phyloP scores from a whole-genome alignment of 1,140 invertebrate species.

The Orius laevigatus region DNA sequence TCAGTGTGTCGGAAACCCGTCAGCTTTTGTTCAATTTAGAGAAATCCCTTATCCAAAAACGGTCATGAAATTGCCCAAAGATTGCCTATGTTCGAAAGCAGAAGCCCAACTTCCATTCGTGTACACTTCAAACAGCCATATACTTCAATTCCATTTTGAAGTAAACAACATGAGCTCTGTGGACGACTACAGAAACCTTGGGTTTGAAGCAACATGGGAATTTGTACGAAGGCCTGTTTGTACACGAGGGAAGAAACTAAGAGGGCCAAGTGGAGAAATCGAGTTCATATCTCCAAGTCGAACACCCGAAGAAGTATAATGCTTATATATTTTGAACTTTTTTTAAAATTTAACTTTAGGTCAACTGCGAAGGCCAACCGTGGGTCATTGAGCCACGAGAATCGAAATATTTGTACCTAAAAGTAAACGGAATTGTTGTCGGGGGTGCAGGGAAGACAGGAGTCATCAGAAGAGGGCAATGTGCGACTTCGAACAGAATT shows the following conservation, averaged over 20 bases:
- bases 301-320: slow-evolving; percentile 46
- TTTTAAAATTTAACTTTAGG: slow-evolving; percentile 33
- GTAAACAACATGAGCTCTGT: slow-evolving; percentile 63
- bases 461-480: slow-evolving; percentile 32
- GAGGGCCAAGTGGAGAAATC: slow-evolving; percentile 60
- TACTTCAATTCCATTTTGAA: slow-evolving; percentile 65
- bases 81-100: slow-evolving; percentile 51
- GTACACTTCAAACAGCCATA: slow-evolving; percentile 55
- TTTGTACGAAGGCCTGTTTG: slow-evolving; percentile 55
- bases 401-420: slow-evolving; percentile 48
- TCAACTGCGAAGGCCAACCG: slow-evolving; percentile 55
- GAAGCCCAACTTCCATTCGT: slow-evolving; percentile 42
- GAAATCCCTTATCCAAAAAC: slow-evolving; percentile 46
- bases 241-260: slow-evolving; percentile 41
- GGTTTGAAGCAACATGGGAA: slow-evolving; percentile 69
- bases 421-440: slow-evolving; percentile 44
- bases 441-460: slow-evolving; percentile 20
- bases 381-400: slow-evolving; percentile 61
- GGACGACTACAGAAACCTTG: slow-evolving; percentile 67
- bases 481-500: slow-evolving; percentile 50
- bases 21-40: slow-evolving; percentile 37
- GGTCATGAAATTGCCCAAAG: slow-evolving; percentile 38
- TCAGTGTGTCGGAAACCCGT: slow-evolving; percentile 45
- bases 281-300: slow-evolving; percentile 37
- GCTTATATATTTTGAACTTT: slow-evolving; percentile 1